Base-by-base conservation (phyloP, 2,797 vertebrate species). In the Sylvilagus floridanus region DNA sequence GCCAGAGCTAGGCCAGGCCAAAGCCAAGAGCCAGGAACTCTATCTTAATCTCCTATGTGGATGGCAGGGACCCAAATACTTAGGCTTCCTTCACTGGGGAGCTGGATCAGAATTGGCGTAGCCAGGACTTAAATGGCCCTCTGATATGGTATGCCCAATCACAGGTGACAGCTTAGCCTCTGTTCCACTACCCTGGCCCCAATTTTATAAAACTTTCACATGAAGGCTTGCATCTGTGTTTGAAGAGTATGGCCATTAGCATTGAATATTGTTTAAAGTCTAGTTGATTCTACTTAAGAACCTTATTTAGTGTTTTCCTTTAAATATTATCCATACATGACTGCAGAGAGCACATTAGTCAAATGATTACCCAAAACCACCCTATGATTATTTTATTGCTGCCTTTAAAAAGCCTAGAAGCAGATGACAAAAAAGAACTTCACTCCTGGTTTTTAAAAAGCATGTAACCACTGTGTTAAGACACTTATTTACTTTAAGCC, bases 401-500 rank as follows among this genome's bases (percentile, higher is more conserved):
- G 21, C 24, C 26, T 96, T 88, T 72, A 82, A 82, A 65, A 17
- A 50, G 78, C 24, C 13, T 57, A 57, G 21, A 78, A 54, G 62
- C 69, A 47, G 16, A 63, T 71, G 68, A 89, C 91, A 94, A 91
- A 84, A 54, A 65, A 24, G 21, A 19, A 7, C 63, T 84, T 84
- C 37, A 32, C 62, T n/a, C 5, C 7, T 81, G 42, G 77, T 28
- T 96, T 84, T 75, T 52, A 30, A 68, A 84, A 81, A 57, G 16
- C 73, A n/a, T 50, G 16, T 91, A 88, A 84, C 63, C 54, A 85
- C 42, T 24, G 32, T 65, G 30, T 77, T 37, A 54, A 86, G 75
- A 68, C 37, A 90, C 92, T 69, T 75, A 78, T 72, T 92, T 84
- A 72, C 47, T 78, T 86, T 62, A 82, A 37, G 47, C 54, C 32